A percentile compares a stretch with the other conserved stretches of the same genome.
Evolutionary conservation across 1,140 invertebrate genomes (phyloP).

Genomic region (Triops longicaudatus): DNA sequence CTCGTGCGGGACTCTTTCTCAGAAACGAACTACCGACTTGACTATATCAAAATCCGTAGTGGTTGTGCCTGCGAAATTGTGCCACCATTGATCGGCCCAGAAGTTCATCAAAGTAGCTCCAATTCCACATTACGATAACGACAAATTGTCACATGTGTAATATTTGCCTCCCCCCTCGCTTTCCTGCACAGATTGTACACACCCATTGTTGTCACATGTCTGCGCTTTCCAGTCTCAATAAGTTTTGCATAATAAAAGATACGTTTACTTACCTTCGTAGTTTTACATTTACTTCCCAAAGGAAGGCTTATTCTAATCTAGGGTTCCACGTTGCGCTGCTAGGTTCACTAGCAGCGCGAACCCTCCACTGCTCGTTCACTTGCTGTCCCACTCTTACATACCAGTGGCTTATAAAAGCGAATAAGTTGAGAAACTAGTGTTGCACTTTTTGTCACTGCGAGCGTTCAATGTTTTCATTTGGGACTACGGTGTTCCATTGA

Average conservation of each 20-base stretch:
- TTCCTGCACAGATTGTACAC: background rate
- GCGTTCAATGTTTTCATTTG: no score
- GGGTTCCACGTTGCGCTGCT: no score
- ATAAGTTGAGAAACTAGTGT: no score
- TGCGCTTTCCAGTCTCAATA: background rate
- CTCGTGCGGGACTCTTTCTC: conserved; percentile 50
- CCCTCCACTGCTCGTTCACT: no score
- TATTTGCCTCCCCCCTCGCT: background rate
- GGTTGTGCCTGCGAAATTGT: conserved; percentile 70
- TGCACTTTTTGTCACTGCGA: no score
- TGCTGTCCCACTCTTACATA: no score
- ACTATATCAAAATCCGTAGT: conserved; percentile 69
- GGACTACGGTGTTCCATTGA: no score
- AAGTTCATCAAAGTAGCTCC: background rate
- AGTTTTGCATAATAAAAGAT: conserved; percentile 5
- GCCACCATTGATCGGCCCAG: conserved; percentile 25
- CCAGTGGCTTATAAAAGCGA: no score
- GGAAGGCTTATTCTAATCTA: no score
- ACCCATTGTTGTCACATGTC: background rate
- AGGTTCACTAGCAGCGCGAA: no score
- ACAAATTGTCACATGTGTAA: background rate
- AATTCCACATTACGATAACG: conserved; percentile 1
- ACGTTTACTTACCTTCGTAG: background rate
- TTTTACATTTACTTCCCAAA: no score
- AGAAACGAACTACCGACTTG: conserved; percentile 57